These are phyloP conservation scores for Scaptomyza pallida DNA, from an alignment of 1,140 invertebrate genomes.

Conservation along the genomic window DNA sequence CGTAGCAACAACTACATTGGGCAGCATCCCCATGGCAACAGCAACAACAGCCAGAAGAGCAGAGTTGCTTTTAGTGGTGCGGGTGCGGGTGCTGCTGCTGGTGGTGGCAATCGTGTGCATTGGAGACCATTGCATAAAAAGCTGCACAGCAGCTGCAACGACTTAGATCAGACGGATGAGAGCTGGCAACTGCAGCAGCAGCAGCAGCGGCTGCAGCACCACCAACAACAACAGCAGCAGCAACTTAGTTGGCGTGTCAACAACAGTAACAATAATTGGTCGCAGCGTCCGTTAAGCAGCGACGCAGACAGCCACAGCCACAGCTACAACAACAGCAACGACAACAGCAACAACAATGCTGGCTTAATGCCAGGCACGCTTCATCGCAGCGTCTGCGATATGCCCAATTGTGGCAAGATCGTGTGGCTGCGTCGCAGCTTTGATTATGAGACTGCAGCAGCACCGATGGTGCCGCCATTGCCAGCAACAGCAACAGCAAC, in stretches of 20 bases:
- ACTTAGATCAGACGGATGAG: constrained; percentile 49
- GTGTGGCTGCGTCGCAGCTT: constrained; percentile 65
- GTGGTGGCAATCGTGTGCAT: constrained; percentile 40
- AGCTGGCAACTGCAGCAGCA: constrained; percentile 19
- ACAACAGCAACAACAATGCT: constrained; percentile 18
- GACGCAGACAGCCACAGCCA: constrained; percentile 30
- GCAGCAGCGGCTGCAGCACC: constrained; percentile 2
- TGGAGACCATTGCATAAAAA: constrained; percentile 59
- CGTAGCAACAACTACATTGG: constrained; percentile 60
- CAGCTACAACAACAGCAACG: not conserved
- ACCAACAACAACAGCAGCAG: constrained; percentile 16
- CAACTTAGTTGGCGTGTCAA: constrained; percentile 35
- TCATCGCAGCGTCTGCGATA: constrained; percentile 64
- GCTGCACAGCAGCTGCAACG: constrained; percentile 68
- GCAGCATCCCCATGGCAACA: constrained; percentile 43
- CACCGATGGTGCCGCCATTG: constrained; percentile 45
- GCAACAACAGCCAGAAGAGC: constrained; percentile 3
- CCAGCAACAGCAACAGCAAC: constrained; percentile 19
- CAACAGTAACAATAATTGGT: constrained; percentile 32
- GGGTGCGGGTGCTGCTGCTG: constrained; percentile 10
- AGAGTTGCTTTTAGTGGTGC: not conserved
- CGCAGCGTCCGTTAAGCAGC: constrained; percentile 57
- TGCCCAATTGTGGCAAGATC: constrained; percentile 80
- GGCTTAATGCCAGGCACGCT: constrained; percentile 20
- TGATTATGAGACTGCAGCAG: constrained; percentile 30